A percentile compares a stretch with the other conserved stretches of the same genome.
Conservation (phyloP, 2,113 vertebrate species). For the Numenius arquata region DNA sequence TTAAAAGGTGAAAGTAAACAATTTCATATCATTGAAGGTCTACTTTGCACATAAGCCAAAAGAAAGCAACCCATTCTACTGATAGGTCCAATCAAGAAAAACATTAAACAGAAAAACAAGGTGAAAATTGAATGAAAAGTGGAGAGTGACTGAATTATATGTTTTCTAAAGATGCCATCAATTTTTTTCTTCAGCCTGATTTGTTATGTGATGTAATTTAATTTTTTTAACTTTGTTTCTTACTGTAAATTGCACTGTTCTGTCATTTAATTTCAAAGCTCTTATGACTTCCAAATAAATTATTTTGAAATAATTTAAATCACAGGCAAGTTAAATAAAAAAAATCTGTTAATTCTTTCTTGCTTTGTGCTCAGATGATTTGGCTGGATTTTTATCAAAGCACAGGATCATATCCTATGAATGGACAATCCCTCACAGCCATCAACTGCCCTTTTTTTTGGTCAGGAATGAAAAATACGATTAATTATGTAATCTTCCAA, state of each 20-base stretch:
- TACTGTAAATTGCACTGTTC: background rate
- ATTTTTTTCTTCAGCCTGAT: background rate
- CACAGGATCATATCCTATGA: background rate
- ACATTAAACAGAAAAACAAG: background rate
- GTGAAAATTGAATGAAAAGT: background rate
- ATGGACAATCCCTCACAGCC: background rate
- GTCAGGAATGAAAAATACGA: conserved; percentile 33
- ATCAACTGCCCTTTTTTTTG: background rate
- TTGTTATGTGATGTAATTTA: background rate
- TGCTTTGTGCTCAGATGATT: background rate
- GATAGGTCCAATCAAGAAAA: background rate
- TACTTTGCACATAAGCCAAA: background rate
- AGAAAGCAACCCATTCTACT: background rate
- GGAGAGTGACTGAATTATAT: background rate
- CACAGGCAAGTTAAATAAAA: background rate
- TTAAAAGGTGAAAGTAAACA: background rate
- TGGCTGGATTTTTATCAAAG: conserved; percentile 26
- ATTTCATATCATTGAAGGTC: background rate
- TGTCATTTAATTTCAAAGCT: background rate
- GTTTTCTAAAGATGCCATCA: background rate
- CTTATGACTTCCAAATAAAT: conserved; percentile 5
- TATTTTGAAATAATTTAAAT: background rate
- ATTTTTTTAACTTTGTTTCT: background rate
- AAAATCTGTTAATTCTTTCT: background rate
- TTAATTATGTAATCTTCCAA: conserved; percentile 53